A percentile compares a stretch with the other conserved stretches of the same genome.
Evolutionary conservation across 92 coral and sea anemone species (phyloP).

Genomic region (Phenganax stokvisi): DNA sequence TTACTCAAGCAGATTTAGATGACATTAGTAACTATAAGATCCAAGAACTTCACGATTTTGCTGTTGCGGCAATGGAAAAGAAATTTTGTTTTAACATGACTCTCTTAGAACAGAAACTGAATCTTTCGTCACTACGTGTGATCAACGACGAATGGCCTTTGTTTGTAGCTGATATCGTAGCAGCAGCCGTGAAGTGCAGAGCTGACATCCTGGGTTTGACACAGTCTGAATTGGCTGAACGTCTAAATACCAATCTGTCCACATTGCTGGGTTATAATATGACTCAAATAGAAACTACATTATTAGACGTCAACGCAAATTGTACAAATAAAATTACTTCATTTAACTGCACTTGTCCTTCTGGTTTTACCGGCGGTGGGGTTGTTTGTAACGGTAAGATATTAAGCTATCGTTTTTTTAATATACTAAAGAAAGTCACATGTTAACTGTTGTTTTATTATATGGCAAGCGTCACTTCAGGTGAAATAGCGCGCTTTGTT

Average conservation of each 20-base stretch:
- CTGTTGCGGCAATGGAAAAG: constrained; percentile 11
- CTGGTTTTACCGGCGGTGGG: neutral
- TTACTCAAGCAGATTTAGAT: neutral
- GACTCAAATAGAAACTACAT: neutral
- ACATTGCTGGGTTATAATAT: neutral
- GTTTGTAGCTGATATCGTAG: constrained; percentile 12
- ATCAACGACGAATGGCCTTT: constrained; percentile 10
- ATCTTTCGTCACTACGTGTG: neutral
- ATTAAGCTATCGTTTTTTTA: no score
- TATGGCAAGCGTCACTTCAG: no score
- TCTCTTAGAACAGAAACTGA: constrained; percentile 6
- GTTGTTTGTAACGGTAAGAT: neutral
- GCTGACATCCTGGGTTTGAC: constrained; percentile 9
- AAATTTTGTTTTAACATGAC: constrained; percentile 31
- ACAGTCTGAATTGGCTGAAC: constrained; percentile 3
- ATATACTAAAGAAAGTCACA: no score
- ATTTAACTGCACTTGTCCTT: no score
- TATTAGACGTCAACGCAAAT: neutral
- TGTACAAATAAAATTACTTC: no score
- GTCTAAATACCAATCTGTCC: neutral
- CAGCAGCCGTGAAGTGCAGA: constrained; percentile 21
- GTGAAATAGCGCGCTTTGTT: no score
- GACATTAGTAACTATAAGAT: neutral
- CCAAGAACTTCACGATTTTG: neutral
- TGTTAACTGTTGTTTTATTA: no score